Evolutionary conservation across 2,113 vertebrate genomes (phyloP).

Genomic region (Phrynocephalus versicolor): DNA sequence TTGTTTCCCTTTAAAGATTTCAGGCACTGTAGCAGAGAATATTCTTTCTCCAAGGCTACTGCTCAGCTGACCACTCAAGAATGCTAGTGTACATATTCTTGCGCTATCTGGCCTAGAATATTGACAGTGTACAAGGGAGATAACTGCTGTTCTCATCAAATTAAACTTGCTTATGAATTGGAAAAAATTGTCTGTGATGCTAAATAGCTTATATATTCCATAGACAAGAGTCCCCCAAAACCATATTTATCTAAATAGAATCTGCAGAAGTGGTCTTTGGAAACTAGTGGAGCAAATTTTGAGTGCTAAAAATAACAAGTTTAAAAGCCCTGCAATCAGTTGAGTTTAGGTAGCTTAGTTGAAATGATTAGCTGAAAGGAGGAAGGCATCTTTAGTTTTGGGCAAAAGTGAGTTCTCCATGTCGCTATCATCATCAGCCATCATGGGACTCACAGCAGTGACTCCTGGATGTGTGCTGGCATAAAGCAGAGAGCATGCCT

Average conservation of each 20-base stretch:
- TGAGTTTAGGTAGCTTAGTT: no score
- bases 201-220: not conserved
- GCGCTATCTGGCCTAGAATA: not conserved
- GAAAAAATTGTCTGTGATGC: not conserved
- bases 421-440: no score
- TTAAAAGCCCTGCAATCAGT: not conserved
- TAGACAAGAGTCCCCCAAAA: not conserved
- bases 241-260: not conserved
- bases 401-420: no score
- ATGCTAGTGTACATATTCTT: not conserved
- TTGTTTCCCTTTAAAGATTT: slow-evolving; percentile 16
- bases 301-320: not conserved
- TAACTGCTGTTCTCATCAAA: not conserved
- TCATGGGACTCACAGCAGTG: not conserved
- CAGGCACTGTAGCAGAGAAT: not conserved
- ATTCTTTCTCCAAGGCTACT: not conserved
- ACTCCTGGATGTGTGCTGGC: not conserved
- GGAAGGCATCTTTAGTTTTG: not conserved
- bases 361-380: not conserved
- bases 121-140: not conserved
- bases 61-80: not conserved
- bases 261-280: not conserved
- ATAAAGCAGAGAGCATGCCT: not conserved
- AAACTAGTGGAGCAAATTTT: not conserved
- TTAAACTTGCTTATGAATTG: not conserved